Conservation (phyloP, 2,113 vertebrate genomes). For the Psophia crepitans region DNA sequence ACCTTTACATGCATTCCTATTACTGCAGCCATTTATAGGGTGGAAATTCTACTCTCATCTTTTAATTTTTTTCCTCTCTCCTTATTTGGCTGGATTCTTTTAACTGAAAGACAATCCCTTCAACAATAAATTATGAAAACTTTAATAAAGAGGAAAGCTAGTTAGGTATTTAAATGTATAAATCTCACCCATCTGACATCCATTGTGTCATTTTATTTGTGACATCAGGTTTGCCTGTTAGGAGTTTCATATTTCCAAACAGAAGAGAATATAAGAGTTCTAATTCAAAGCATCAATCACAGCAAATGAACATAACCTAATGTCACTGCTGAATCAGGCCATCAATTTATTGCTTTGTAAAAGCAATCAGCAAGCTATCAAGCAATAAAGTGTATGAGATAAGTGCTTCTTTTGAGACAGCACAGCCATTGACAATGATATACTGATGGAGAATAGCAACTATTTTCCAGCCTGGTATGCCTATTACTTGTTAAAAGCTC, state of each 20-base stretch:
- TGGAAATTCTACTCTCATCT: neutral
- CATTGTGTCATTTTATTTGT: conserved; percentile 33
- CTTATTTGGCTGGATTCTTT: neutral
- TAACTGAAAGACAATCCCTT: conserved; percentile 19
- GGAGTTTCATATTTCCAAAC: conserved; percentile 67
- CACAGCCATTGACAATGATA: conserved; percentile 71
- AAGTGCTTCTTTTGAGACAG: conserved; percentile 78
- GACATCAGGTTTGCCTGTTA: conserved; percentile 47
- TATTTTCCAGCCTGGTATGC: conserved; percentile 40
- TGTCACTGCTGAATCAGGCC: conserved; percentile 77
- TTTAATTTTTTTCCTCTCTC: neutral
- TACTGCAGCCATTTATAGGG: neutral
- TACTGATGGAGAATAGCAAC: conserved; percentile 58
- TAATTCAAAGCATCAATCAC: conserved; percentile 80
- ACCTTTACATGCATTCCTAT: neutral
- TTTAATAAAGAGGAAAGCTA: conserved; percentile 47
- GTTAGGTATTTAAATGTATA: conserved; percentile 55
- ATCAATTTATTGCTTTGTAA: conserved; percentile 81
- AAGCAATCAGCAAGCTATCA: conserved; percentile 83
- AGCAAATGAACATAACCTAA: conserved; percentile 76
- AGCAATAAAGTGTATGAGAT: conserved; percentile 79
- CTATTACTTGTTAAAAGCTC: conserved; percentile 77
- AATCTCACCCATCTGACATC: conserved; percentile 15
- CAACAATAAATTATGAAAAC: conserved; percentile 57
- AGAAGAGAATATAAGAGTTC: conserved; percentile 35